These are phyloP conservation scores for Colaptes auratus DNA, from an alignment of 2,113 vertebrate genomes.

Conservation along the genomic window DNA sequence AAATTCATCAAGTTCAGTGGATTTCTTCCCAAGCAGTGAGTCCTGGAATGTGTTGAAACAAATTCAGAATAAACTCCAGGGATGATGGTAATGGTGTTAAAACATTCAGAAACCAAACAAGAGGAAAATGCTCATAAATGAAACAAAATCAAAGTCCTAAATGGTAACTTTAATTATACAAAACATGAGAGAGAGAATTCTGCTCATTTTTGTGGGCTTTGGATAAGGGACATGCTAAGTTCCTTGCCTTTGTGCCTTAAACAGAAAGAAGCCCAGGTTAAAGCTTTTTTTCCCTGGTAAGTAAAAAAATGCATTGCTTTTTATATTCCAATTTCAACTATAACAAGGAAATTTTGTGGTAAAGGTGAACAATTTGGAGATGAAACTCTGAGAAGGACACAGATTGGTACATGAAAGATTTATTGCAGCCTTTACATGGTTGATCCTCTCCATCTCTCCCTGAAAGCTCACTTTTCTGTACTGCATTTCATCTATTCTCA, in stretches of 20 bases:
- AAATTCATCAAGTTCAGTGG: not conserved
- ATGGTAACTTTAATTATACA: not conserved
- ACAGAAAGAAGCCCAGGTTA: not conserved
- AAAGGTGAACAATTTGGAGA: not conserved
- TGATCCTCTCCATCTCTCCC: not conserved
- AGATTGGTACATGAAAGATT: not conserved
- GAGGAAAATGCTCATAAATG: not conserved
- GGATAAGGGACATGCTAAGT: not conserved
- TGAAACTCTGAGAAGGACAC: not conserved
- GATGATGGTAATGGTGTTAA: not conserved
- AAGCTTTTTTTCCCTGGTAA: not conserved
- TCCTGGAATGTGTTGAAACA: not conserved
- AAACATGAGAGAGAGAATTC: not conserved
- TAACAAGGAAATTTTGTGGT: not conserved
- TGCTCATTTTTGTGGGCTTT: not conserved
- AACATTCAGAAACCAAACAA: not conserved
- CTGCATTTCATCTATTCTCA: not conserved
- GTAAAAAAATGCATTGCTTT: not conserved
- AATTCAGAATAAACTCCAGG: not conserved
- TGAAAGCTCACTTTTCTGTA: not conserved
- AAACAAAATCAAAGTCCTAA: not conserved
- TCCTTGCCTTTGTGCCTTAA: not conserved
- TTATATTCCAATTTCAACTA: not conserved
- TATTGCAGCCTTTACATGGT: not conserved
- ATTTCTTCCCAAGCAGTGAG: not conserved